Conservation (phyloP, 2,888 invertebrate genomes). For the Diachrysia chrysitis region DNA sequence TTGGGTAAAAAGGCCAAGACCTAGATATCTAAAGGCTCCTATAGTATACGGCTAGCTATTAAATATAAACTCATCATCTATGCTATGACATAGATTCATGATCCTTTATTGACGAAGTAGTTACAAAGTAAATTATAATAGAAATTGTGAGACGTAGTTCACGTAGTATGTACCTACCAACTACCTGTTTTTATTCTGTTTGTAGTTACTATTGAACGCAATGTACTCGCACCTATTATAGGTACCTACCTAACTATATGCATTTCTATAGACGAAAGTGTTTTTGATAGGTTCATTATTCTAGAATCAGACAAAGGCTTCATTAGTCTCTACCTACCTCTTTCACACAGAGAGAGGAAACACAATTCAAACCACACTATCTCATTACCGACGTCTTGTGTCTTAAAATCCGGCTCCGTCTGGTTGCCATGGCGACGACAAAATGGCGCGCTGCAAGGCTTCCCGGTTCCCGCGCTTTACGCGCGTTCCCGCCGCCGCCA, state of each 20-base stretch:
- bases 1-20: not conserved
- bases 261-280: not conserved
- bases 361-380: slow-evolving; percentile 30
- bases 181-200: not conserved
- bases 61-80: not conserved
- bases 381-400: slow-evolving; percentile 27
- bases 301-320: slow-evolving; percentile 12
- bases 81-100: slow-evolving; percentile 1
- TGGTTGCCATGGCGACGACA: slow-evolving; percentile 70
- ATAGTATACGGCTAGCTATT: not conserved
- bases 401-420: slow-evolving; percentile 30
- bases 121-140: slow-evolving; percentile 2
- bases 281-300: not conserved
- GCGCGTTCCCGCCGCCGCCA: slow-evolving; percentile 63
- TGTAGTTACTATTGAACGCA: not conserved
- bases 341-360: slow-evolving; percentile 13
- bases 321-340: slow-evolving; percentile 13
- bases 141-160: not conserved
- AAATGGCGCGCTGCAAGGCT: slow-evolving; percentile 69
- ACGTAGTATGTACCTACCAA: too few species aligned
- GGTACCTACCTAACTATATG: not conserved
- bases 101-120: not conserved
- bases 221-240: too few species aligned
- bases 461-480: slow-evolving; percentile 80
- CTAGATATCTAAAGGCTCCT: not conserved